Base-by-base conservation (phyloP, 53 echinoderm and acorn worm genomes). In the Henricia sp. region DNA sequence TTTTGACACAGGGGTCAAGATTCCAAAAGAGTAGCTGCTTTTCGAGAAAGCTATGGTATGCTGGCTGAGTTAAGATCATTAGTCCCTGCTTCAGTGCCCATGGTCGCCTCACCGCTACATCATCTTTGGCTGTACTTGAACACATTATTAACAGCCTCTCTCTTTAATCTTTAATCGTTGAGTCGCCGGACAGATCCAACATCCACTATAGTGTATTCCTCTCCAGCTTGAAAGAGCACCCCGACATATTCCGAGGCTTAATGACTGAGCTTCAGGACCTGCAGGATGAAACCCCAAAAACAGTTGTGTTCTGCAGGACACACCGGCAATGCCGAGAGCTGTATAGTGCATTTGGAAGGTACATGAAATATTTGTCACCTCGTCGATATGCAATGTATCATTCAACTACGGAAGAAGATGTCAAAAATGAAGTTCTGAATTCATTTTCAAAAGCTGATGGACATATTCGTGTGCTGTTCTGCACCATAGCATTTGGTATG, bases 341-440 rank as follows among this genome's bases (percentile, higher is more conserved):
- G 36, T 58, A 77, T 42, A 37, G 21, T 30, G 33, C 46, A 28
- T 83, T 83, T 37, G n/a, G 51, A 69, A 20, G n/a, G 52, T n/a
- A 33, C 24, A 25, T 83, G 52, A 39, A 39, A 34, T 24, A 37
- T 25, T 14, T 37, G 8, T 33, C 37, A 20, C 27, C 51, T 52
- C 53, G 36, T 53, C 48, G 37, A 9, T 74, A 40, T 74, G 74
- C 74, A 48, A 88, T 88, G 88, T 88, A 68, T 72, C 86, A 86
- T 37, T 53, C 54, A 9, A 70, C 32, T 52, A 83, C 84, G 25
- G 84, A 69, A 37, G 37, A 23, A 21, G 19, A 42, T 52, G 70
- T 70, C 53, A 32, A 69, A 34, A 51, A 69, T 13, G 8, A 53
- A 6, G 70, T 84, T 36, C 19, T 33, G 19, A 19, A 62, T 23